phyloP scores from a whole-genome alignment of 2,888 invertebrate genomes.

The Sisyra nigra region DNA sequence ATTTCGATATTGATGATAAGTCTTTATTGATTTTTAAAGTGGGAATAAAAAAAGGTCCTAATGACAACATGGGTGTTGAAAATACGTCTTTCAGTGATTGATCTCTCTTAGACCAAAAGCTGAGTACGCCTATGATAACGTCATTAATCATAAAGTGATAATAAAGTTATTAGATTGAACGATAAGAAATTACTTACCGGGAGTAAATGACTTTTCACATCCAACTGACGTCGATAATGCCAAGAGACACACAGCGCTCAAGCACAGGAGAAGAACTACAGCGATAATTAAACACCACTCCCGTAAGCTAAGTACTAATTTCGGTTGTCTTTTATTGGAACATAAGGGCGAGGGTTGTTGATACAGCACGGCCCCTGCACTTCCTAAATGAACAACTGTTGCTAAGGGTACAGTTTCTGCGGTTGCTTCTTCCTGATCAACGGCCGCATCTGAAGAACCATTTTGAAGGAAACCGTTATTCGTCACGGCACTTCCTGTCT shows the following conservation, averaged over 20 bases:
- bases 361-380: neutral
- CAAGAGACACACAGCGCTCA: neutral
- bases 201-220: too few species aligned
- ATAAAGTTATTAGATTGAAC: too few species aligned
- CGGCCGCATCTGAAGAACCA: slow-evolving; percentile 2
- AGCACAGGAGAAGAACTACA: neutral
- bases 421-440: neutral
- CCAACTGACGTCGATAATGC: neutral
- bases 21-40: too few species aligned
- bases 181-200: too few species aligned
- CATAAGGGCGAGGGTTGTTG: slow-evolving; percentile 1
- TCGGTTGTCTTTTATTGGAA: slow-evolving; percentile 2
- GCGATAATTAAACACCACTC: slow-evolving; percentile 1
- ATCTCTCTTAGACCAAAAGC: too few species aligned
- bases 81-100: too few species aligned
- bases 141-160: too few species aligned
- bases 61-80: too few species aligned
- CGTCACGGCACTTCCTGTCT: neutral
- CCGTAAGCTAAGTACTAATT: slow-evolving; percentile 1
- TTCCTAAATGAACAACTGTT: slow-evolving; percentile 4
- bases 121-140: too few species aligned
- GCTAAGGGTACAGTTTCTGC: slow-evolving; percentile 4
- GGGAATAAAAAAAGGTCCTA: too few species aligned
- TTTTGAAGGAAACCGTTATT: slow-evolving; percentile 3
- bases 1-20: too few species aligned